These are phyloP conservation scores for Megastigmus dorsalis DNA, from an alignment of 2,888 invertebrate species.

Conservation along the genomic window DNA sequence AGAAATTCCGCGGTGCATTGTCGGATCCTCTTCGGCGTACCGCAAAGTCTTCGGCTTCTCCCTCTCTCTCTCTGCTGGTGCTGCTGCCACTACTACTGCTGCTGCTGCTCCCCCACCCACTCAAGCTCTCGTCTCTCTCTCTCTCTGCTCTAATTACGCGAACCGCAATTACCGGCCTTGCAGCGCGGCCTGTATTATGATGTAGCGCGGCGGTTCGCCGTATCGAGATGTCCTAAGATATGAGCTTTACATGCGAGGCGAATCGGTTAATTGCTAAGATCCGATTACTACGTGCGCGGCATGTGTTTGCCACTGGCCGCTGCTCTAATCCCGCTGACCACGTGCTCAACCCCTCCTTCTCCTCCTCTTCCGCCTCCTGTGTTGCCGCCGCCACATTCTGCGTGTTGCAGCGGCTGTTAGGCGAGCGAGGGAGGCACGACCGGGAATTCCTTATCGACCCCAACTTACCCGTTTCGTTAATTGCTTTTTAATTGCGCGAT, in stretches of 20 bases:
- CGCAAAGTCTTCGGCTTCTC: constrained; percentile 23
- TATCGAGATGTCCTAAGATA: constrained; percentile 44
- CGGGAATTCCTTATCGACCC: constrained; percentile 9
- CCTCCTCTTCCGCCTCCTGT: too few relatives aligned
- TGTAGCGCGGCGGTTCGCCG: background rate
- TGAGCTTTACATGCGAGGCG: constrained; percentile 29
- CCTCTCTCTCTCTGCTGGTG: background rate
- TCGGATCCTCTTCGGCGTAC: constrained; percentile 13
- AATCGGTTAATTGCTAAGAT: constrained; percentile 44
- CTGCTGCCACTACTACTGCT: too few relatives aligned
- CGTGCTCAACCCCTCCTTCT: background rate
- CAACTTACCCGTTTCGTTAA: background rate
- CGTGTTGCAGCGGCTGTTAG: too few relatives aligned
- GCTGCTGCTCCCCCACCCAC: too few relatives aligned
- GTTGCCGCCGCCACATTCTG: too few relatives aligned
- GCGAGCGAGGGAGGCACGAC: background rate
- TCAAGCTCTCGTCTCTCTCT: background rate
- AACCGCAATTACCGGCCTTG: constrained; percentile 46
- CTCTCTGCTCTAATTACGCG: constrained; percentile 30
- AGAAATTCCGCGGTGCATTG: constrained; percentile 37
- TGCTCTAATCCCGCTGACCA: constrained; percentile 14
- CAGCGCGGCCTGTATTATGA: background rate
- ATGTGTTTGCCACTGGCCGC: background rate
- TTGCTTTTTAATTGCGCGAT: constrained; percentile 12
- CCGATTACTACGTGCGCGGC: constrained; percentile 32